phyloP scores from a whole-genome alignment of 2,888 invertebrate species.

The Ferrisia virgata region DNA sequence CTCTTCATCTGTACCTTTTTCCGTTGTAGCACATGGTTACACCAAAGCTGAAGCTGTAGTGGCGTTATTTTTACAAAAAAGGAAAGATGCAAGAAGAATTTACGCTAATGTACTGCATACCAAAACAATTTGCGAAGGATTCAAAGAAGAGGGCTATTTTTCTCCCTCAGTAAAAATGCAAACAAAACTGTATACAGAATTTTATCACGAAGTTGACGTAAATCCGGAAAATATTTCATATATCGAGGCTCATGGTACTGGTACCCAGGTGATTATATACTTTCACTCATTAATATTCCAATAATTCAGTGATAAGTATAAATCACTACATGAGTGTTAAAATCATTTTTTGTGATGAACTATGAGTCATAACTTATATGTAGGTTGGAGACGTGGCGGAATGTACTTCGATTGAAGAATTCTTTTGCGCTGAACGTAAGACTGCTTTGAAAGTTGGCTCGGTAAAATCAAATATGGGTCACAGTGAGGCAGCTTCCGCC shows the following conservation, averaged over 20 bases:
- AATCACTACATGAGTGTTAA: too few species aligned
- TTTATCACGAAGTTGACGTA: conserved; percentile 47
- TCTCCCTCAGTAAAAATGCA: conserved; percentile 24
- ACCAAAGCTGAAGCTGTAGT: conserved; percentile 55
- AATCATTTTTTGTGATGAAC: too few species aligned
- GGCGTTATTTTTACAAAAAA: conserved; percentile 54
- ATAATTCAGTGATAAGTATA: too few species aligned
- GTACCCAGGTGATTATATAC: conserved; percentile 48
- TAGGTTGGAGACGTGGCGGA: background rate
- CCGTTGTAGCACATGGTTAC: conserved; percentile 55
- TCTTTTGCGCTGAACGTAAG: conserved; percentile 73
- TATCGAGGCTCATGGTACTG: conserved; percentile 49
- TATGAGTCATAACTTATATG: too few species aligned
- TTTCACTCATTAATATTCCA: too few species aligned
- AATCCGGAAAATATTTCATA: conserved; percentile 48
- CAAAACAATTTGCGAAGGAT: conserved; percentile 59
- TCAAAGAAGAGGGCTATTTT: conserved; percentile 49
- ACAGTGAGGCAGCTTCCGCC: conserved; percentile 89
- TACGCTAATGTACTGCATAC: conserved; percentile 55
- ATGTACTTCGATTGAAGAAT: conserved; percentile 54
- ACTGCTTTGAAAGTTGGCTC: conserved; percentile 85
- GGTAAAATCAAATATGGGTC: conserved; percentile 97
- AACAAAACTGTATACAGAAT: conserved; percentile 44
- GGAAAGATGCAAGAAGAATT: conserved; percentile 53
- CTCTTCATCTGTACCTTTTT: too few species aligned